Conservation (phyloP, 1,140 invertebrate species). For the Pygmarrhopalites habei region DNA sequence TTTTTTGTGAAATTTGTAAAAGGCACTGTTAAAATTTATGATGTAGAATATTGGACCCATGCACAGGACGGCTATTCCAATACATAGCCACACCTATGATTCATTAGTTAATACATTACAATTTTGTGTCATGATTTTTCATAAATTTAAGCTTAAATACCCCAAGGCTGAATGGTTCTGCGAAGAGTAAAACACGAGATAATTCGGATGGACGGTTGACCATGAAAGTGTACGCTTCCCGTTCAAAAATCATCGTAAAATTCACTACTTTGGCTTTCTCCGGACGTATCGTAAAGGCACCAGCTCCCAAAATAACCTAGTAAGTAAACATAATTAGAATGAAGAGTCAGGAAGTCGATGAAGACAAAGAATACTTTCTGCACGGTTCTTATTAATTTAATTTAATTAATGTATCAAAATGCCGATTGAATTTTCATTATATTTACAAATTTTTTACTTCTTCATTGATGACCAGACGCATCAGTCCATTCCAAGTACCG, state of each 20-base stretch:
- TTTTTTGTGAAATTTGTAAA: conserved; percentile 53
- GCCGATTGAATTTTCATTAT: conserved; percentile 4
- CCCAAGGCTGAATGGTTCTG: conserved; percentile 70
- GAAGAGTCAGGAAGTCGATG: conserved; percentile 9
- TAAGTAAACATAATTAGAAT: conserved; percentile 8
- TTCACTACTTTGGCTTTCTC: conserved; percentile 59
- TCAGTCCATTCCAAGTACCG: conserved; percentile 35
- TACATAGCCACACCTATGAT: conserved; percentile 68
- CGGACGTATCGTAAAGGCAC: conserved; percentile 60
- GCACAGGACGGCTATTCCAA: conserved; percentile 60
- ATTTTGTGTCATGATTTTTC: background rate
- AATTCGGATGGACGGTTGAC: conserved; percentile 64
- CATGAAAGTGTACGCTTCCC: conserved; percentile 70
- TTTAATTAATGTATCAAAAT: background rate
- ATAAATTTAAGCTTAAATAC: conserved; percentile 46
- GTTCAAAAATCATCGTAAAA: conserved; percentile 68
- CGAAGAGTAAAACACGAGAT: conserved; percentile 70
- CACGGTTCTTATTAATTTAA: background rate
- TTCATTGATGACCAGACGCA: conserved; percentile 47
- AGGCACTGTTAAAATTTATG: conserved; percentile 64
- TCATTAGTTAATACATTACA: background rate
- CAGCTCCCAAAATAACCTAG: conserved; percentile 62
- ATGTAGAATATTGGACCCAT: conserved; percentile 71
- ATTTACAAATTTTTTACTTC: too few relatives aligned
- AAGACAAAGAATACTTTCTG: background rate